phyloP scores from a whole-genome alignment of 2,888 invertebrate genomes.

The Philonicus albiceps region DNA sequence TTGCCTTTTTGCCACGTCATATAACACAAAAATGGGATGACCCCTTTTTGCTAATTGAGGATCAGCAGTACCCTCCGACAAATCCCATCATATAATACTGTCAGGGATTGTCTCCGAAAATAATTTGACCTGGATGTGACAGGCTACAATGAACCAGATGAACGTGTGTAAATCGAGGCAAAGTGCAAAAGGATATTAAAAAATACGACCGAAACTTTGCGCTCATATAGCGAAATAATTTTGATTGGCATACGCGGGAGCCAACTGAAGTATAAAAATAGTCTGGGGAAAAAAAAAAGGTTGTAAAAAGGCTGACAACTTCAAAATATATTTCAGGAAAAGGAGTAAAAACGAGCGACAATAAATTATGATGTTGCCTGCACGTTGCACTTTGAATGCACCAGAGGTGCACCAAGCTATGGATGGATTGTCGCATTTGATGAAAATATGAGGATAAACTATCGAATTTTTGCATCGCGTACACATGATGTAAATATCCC shows the following conservation, averaged over 20 bases:
- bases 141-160: neutral
- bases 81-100: constrained; percentile 28
- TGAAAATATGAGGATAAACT: neutral
- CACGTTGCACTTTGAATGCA: neutral
- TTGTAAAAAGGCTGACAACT: neutral
- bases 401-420: neutral
- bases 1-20: constrained; percentile 13
- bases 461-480: neutral
- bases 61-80: constrained; percentile 22
- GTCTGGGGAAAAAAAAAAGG: neutral
- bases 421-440: neutral
- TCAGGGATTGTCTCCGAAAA: constrained; percentile 33
- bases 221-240: constrained; percentile 23
- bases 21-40: constrained; percentile 28
- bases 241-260: constrained; percentile 4
- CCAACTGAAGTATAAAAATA: neutral
- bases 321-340: neutral
- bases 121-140: constrained; percentile 19
- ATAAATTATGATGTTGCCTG: neutral
- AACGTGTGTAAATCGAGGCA: neutral
- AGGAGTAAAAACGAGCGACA: neutral
- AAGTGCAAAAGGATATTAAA: neutral
- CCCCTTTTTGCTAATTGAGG: constrained; percentile 40
- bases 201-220: neutral
- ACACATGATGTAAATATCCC: neutral